Conservation (phyloP, 2,113 vertebrate species). For the Alouatta palliata region DNA sequence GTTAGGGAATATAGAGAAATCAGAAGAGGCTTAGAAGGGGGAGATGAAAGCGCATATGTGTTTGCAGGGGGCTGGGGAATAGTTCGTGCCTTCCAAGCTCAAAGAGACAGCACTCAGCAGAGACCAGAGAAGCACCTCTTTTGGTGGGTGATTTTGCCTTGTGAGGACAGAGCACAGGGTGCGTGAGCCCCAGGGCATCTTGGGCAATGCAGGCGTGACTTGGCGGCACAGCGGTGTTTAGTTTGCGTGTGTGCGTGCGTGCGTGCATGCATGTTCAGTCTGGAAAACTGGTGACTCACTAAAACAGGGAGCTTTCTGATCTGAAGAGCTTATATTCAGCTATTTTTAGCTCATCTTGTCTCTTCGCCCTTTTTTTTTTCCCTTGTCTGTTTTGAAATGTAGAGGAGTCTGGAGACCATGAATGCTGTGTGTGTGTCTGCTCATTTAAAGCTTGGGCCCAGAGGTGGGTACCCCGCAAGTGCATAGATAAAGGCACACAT, state of each 20-base stretch:
- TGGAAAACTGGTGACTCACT: slow-evolving; percentile 66
- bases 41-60: not conserved
- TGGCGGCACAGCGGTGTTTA: not conserved
- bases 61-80: not conserved
- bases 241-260: not conserved
- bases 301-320: slow-evolving; percentile 60
- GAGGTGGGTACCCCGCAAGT: not conserved
- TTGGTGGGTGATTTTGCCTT: not conserved
- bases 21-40: not conserved
- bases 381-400: slow-evolving; percentile 27
- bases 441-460: not conserved
- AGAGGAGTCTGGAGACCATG: not conserved
- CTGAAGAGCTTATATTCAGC: slow-evolving; percentile 61
- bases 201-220: not conserved
- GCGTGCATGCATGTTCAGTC: not conserved
- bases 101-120: not conserved
- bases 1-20: not conserved
- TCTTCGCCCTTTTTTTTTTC: slow-evolving; percentile 48
- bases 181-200: not conserved
- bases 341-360: slow-evolving; percentile 71
- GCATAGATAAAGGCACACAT: not conserved
- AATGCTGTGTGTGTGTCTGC: not conserved
- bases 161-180: not conserved
- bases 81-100: not conserved
- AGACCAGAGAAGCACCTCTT: not conserved